Evolutionary conservation across 1,140 invertebrate genomes (phyloP).

Genomic region (Chrysopa pallens): DNA sequence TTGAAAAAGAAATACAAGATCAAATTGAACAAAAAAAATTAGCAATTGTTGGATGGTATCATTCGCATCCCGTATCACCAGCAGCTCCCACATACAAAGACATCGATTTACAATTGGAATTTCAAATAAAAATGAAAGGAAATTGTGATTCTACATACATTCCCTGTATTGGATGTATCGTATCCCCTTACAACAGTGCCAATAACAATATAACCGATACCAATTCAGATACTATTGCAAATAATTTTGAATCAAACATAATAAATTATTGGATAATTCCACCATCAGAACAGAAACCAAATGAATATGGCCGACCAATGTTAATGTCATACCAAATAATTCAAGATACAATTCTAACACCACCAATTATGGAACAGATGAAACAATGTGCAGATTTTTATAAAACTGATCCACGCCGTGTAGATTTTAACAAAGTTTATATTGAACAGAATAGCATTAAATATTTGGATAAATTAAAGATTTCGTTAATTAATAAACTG

Average conservation of each 20-base stretch:
- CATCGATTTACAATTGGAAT: conserved; percentile 81
- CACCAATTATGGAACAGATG: conserved; percentile 73
- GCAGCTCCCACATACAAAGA: conserved; percentile 79
- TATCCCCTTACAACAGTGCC: too few species aligned
- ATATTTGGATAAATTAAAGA: too few species aligned
- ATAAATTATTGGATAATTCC: conserved; percentile 89
- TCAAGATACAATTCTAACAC: conserved; percentile 63
- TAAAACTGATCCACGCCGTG: conserved; percentile 30
- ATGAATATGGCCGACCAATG: conserved; percentile 83
- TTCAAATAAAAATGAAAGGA: conserved; percentile 88
- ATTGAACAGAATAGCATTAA: too few species aligned
- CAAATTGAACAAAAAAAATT: conserved; percentile 65
- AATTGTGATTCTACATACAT: conserved; percentile 74
- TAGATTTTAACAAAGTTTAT: too few species aligned
- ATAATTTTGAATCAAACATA: conserved; percentile 56
- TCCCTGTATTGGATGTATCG: conserved; percentile 58
- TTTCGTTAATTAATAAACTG: too few species aligned
- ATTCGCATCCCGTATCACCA: conserved; percentile 80
- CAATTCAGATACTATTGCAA: conserved; percentile 51
- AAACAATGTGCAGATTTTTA: conserved; percentile 75
- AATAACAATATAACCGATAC: too few species aligned
- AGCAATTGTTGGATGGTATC: conserved; percentile 85
- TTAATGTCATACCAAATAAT: conserved; percentile 68
- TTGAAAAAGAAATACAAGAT: conserved; percentile 65
- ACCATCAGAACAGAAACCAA: conserved; percentile 73